These are phyloP conservation scores for Dufourea novaeangliae DNA, from an alignment of 1,140 invertebrate genomes.

Conservation along the genomic window DNA sequence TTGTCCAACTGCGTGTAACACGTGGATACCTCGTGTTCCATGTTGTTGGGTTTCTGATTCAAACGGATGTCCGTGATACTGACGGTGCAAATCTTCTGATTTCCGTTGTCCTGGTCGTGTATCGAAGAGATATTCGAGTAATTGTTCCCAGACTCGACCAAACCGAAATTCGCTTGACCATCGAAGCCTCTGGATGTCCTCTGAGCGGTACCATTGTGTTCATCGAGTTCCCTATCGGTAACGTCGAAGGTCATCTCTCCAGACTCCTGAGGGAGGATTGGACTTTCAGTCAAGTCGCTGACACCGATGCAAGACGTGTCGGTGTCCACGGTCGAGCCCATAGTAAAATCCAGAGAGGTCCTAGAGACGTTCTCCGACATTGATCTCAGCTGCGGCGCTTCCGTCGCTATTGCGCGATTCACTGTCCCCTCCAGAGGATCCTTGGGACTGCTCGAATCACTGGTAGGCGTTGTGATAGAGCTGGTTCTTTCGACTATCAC, in stretches of 20 bases:
- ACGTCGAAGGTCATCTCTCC: constrained; percentile 66
- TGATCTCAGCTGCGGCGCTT: constrained; percentile 65
- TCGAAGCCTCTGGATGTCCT: constrained; percentile 15
- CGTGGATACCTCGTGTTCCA: constrained; percentile 51
- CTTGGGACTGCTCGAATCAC: constrained; percentile 72
- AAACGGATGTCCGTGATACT: constrained; percentile 29
- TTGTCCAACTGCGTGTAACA: constrained; percentile 63
- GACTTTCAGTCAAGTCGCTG: constrained; percentile 73
- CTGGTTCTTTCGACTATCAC: constrained; percentile 74
- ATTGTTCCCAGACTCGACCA: constrained; percentile 29
- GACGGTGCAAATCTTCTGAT: constrained; percentile 50
- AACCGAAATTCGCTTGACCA: constrained; percentile 20
- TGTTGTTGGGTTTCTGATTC: constrained; percentile 46
- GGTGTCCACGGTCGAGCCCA: constrained; percentile 73
- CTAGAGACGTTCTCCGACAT: constrained; percentile 73
- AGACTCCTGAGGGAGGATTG: constrained; percentile 65
- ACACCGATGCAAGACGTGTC: constrained; percentile 74
- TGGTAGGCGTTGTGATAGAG: constrained; percentile 70
- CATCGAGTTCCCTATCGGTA: constrained; percentile 51
- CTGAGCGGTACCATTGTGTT: not conserved
- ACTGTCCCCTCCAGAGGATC: constrained; percentile 68
- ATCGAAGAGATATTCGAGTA: constrained; percentile 16
- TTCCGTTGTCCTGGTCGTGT: constrained; percentile 60
- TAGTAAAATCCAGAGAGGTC: constrained; percentile 74
- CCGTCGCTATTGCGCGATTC: constrained; percentile 71